phyloP scores from a whole-genome alignment of 37 sponge, comb jelly and placozoan species.

The Oopsacas minuta region DNA sequence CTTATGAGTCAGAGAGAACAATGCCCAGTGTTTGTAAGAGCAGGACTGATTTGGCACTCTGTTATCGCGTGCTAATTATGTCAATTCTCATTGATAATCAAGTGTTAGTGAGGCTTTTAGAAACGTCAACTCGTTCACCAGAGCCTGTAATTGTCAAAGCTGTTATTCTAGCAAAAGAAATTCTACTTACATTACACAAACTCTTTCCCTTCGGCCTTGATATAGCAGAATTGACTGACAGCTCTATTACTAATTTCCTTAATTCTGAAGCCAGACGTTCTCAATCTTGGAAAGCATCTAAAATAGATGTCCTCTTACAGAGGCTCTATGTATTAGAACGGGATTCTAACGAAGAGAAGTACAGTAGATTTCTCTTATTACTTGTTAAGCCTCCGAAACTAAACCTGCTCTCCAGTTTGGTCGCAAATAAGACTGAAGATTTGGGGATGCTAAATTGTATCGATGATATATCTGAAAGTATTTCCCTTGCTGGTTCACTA shows the following conservation, averaged over 20 bases:
- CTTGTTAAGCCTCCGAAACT: not conserved
- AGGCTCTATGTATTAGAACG: not conserved
- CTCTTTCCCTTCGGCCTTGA: conserved; percentile 8
- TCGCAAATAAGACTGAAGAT: not conserved
- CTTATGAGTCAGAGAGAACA: conserved; percentile 5
- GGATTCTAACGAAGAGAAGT: not conserved
- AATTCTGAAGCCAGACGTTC: not conserved
- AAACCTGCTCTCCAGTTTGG: not conserved
- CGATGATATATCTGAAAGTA: not conserved
- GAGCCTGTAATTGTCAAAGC: not conserved
- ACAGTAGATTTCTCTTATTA: not conserved
- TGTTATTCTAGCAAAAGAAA: conserved; percentile 9
- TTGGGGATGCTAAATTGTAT: not conserved
- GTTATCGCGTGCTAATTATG: not conserved
- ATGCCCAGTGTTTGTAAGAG: conserved; percentile 2
- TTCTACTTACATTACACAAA: not conserved
- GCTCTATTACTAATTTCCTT: not conserved
- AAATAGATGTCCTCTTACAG: not conserved
- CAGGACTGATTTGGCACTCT: not conserved
- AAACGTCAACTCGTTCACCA: not conserved
- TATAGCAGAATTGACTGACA: not conserved
- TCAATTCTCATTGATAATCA: not conserved
- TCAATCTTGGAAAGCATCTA: not conserved
- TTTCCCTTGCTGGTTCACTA: not conserved
- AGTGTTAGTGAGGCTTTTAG: not conserved